Conservation (phyloP, 2,113 vertebrate genomes). For the Taurulus bubalis region DNA sequence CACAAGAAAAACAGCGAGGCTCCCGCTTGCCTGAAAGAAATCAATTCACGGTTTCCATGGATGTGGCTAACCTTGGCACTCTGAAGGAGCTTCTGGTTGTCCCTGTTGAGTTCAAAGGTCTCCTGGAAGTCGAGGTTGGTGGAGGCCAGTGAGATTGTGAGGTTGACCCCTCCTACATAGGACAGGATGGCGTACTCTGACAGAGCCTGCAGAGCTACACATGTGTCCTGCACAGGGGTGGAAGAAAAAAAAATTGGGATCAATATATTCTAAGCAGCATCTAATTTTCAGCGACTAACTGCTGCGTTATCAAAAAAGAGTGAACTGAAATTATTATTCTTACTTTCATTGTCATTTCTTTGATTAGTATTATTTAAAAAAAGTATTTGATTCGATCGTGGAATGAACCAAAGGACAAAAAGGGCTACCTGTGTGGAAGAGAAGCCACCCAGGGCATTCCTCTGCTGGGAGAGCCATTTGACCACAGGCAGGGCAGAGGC, state of each 20-base stretch:
- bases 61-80: constrained; percentile 85
- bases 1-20: constrained; percentile 2
- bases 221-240: constrained; percentile 86
- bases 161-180: constrained; percentile 91
- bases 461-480: constrained; percentile 95
- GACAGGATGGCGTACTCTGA: constrained; percentile 95
- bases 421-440: constrained; percentile 90
- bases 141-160: constrained; percentile 94
- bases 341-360: too few relatives aligned
- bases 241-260: not conserved
- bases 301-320: not conserved
- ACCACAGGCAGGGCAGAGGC: constrained; percentile 91
- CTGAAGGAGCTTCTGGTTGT: constrained; percentile 93
- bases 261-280: not conserved
- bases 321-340: not conserved
- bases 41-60: not conserved
- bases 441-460: constrained; percentile 92
- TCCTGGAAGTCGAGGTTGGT: constrained; percentile 96
- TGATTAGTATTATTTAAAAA: too few relatives aligned
- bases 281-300: not conserved
- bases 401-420: not conserved
- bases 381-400: not conserved
- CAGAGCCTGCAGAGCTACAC: constrained; percentile 93
- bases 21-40: not conserved
- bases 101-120: constrained; percentile 91